Evolutionary conservation across 1,140 invertebrate species (phyloP).

Genomic region (Metaphire vulgaris): DNA sequence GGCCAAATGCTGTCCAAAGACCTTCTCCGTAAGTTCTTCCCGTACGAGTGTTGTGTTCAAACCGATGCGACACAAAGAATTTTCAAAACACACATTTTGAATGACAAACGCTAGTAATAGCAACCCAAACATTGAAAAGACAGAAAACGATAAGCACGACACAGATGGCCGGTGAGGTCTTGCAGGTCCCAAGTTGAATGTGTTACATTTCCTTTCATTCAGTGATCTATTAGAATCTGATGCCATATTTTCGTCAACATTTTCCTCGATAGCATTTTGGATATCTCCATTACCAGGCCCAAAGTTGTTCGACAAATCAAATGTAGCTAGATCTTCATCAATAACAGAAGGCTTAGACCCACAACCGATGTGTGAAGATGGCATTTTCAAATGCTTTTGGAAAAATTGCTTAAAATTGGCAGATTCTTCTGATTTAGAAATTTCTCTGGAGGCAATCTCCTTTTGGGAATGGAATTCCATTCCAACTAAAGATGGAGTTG

Average conservation of each 20-base stretch:
- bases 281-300: too few relatives aligned
- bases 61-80: not conserved
- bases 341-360: too few relatives aligned
- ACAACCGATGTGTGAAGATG: too few relatives aligned
- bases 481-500: too few relatives aligned
- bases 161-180: not conserved
- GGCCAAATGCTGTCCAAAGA: not conserved
- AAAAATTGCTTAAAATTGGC: not conserved
- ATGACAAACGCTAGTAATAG: not conserved
- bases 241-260: too few relatives aligned
- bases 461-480: too few relatives aligned
- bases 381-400: too few relatives aligned
- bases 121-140: not conserved
- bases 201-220: too few relatives aligned
- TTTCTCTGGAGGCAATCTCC: not conserved
- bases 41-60: not conserved
- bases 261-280: too few relatives aligned
- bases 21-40: not conserved
- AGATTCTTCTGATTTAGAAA: not conserved
- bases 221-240: not conserved
- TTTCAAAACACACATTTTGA: not conserved
- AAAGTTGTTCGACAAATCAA: too few relatives aligned
- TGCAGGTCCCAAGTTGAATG: too few relatives aligned
- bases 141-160: not conserved
- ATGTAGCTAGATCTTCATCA: too few relatives aligned